These are phyloP conservation scores for Cheilosia urbana DNA, from an alignment of 2,888 invertebrate genomes.

Conservation along the genomic window DNA sequence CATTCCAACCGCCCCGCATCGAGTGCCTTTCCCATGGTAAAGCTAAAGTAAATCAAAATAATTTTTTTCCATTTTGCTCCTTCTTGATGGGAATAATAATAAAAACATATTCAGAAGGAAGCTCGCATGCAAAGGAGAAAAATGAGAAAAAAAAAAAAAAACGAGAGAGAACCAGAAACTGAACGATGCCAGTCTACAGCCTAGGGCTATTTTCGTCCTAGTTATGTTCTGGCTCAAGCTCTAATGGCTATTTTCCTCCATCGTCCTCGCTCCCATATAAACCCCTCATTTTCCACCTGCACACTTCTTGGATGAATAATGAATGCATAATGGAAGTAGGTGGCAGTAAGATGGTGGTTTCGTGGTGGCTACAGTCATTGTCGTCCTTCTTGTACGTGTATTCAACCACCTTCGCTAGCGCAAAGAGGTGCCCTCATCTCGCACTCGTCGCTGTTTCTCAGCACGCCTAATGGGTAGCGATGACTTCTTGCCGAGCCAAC, in stretches of 20 bases:
- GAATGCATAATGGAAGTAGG: conserved; percentile 72
- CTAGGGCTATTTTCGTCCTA: conserved; percentile 66
- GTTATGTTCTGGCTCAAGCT: conserved; percentile 48
- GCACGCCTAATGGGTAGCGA: conserved; percentile 30
- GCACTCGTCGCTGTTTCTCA: neutral
- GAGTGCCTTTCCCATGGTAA: neutral
- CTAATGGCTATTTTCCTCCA: conserved; percentile 70
- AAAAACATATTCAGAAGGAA: conserved; percentile 70
- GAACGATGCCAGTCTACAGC: conserved; percentile 66
- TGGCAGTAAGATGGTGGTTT: conserved; percentile 61
- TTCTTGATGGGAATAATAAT: conserved; percentile 69
- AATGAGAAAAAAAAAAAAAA: neutral
- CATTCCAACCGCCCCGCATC: too few species aligned
- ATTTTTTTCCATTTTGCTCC: conserved; percentile 44
- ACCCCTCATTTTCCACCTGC: neutral
- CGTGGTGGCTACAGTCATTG: conserved; percentile 56
- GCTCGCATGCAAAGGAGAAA: conserved; percentile 43
- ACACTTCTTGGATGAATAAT: conserved; percentile 63
- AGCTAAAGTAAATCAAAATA: conserved; percentile 62
- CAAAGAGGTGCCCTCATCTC: conserved; percentile 36
- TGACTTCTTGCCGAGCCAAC: conserved; percentile 40
- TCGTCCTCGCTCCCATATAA: neutral
- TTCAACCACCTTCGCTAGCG: conserved; percentile 30
- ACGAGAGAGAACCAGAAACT: neutral
- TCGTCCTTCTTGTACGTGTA: conserved; percentile 24